Evolutionary conservation across 2,797 vertebrate species (phyloP), one percentile per base, ranked within the genome.

Genomic region (Sciaenops ocellatus): DNA sequence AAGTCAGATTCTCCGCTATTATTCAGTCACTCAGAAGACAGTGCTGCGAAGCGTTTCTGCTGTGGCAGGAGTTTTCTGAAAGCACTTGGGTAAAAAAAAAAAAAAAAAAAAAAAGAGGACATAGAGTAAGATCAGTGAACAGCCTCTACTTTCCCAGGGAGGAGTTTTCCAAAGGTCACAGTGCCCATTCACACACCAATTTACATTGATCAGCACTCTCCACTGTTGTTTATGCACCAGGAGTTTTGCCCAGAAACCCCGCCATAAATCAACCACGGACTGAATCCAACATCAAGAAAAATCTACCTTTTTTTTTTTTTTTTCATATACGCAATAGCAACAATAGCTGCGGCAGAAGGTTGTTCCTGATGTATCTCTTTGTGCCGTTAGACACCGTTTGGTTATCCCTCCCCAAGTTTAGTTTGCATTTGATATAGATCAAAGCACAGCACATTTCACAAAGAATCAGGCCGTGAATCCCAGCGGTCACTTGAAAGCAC

Each of bases 191-290:
- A 74, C 69, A 73, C 83, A 80, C 85, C 87, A 74, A 88, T 94
- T 95, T 93, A 83, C 92, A 94, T 90, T 92, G 92, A 94, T 94
- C 91, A 93, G 88, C 83, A 88, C 68, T 76, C 85, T 78, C 78
- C 73, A 48, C 65, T 18, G 69, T 80, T 89, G 78, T 91, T 91
- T 90, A 90, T 91, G 88, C 73, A 73, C 69, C 55, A 82, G 61
- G 85, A 71, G 80, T 83, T 89, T 85, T 86, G 73, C 76, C 70
- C 66, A 72, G 79, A 92, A 90, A 84, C 44, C 47, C 51, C 24
- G 0, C 63, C 55, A 93, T 94, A 93, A 94, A 94, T 94, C 92
- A 94, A 80, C 80, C 67, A 47, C 12, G 1, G 74, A 61, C 85
- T 51, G 77, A 89, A 80, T 89, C 88, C 82, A 79, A 65, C 70